Base-by-base conservation (phyloP, 2,113 vertebrate species). In the Notothenia coriiceps region DNA sequence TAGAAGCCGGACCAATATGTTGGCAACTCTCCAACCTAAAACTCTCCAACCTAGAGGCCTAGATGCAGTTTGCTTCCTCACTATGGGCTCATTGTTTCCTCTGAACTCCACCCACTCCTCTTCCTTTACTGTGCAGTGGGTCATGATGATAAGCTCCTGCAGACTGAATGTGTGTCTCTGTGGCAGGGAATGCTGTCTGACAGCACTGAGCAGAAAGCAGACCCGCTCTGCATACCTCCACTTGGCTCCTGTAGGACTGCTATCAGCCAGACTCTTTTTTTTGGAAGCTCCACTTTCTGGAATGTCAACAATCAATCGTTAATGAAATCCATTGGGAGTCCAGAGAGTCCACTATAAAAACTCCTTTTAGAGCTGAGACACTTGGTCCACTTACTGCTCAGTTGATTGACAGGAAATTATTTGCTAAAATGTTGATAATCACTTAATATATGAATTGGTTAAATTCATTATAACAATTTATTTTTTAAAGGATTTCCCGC, bases 31-130 rank as follows among this genome's bases (percentile, higher is more conserved):
- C 54, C 72, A 47, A 68, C 22, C 12, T 33, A 78, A 59, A 74
- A 47, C 33, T 60, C 70, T 64, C 54, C 72, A 47, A 68, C 29
- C 12, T 43, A 75, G 62, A 74, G 29, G 29, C 29, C 29, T 29
- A 29, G 3, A 29, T 29, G 52, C 14, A 50, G 80, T 77, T 82
- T 70, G 10, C 22, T 60, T 75, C 57, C 20, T 81, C 29, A 62
- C 56, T 47, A 40, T 57, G 29, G 69, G 51, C 47, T 76, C 80
- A 74, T 84, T 74, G 80, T 86, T 82, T 63, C 56, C 55, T 2
- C 40, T 54, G 74, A 82, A 75, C 80, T 64, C 71, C 79, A 66
- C 73, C 70, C 72, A 79, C 69, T 47, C 18, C 55, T 80, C 69
- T 60, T 63, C 47, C 33, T 79, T 62, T 14, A 3, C 52, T 74